Evolutionary conservation across 2,113 vertebrate species (phyloP).

Genomic region (Gymnobelideus leadbeateri): DNA sequence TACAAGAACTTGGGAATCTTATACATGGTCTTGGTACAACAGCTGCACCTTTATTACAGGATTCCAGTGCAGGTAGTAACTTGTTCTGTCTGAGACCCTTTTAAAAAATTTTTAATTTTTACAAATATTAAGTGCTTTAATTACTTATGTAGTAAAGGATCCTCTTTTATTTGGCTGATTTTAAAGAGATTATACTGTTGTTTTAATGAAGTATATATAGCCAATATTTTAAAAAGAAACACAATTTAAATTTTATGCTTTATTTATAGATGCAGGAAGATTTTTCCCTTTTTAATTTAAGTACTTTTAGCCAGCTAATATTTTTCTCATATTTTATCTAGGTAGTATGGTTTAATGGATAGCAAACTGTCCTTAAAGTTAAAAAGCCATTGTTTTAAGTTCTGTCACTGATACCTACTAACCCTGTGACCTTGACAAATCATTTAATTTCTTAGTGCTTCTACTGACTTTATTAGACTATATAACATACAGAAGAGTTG

Average conservation of each 20-base stretch:
- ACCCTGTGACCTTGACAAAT: background rate
- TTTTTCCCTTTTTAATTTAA: slow-evolving; percentile 43
- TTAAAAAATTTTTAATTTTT: background rate
- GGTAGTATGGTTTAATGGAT: background rate
- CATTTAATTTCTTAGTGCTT: background rate
- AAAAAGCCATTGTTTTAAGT: background rate
- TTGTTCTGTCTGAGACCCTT: background rate
- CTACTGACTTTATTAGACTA: background rate
- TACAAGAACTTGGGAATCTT: slow-evolving; percentile 94
- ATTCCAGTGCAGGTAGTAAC: slow-evolving; percentile 88
- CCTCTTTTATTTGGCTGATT: background rate
- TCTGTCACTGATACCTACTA: background rate
- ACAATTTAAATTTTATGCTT: background rate
- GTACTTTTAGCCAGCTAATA: background rate
- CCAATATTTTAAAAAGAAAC: slow-evolving; percentile 45
- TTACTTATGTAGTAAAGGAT: background rate
- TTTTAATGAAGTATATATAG: slow-evolving; percentile 18
- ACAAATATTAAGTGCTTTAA: background rate
- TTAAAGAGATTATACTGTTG: background rate
- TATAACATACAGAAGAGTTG: background rate
- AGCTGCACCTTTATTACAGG: slow-evolving; percentile 90
- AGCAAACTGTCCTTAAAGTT: background rate
- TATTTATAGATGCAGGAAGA: slow-evolving; percentile 6
- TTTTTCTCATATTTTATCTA: background rate
- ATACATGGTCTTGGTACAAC: slow-evolving; percentile 89